Evolutionary conservation across 2,888 invertebrate species (phyloP).

Genomic region (Coelopa pilipes): DNA sequence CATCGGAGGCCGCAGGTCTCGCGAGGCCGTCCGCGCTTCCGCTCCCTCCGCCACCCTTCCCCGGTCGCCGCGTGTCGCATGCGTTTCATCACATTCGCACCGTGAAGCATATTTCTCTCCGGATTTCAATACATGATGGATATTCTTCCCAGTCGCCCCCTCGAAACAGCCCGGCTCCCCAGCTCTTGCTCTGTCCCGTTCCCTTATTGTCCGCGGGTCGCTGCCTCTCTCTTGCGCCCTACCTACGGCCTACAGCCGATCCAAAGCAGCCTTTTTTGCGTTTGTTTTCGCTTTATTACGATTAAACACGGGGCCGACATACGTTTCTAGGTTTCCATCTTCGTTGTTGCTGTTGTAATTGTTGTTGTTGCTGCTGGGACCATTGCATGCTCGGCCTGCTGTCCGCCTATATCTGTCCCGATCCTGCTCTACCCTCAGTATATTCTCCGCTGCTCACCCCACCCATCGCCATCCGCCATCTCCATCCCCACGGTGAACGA

Average conservation of each 20-base stretch:
- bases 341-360: conserved; percentile 23
- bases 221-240: conserved; percentile 10
- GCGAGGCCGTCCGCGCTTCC: too few relatives aligned
- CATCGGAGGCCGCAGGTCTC: too few relatives aligned
- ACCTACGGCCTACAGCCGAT: conserved; percentile 20
- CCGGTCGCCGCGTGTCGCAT: neutral
- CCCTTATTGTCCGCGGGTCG: neutral
- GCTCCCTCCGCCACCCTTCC: neutral
- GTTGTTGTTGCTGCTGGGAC: conserved; percentile 19
- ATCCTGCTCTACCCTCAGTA: neutral
- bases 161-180: neutral
- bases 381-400: conserved; percentile 13
- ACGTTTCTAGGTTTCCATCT: conserved; percentile 31
- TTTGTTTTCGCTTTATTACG: conserved; percentile 32
- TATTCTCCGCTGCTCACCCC: too few relatives aligned
- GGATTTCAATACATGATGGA: neutral
- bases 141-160: neutral
- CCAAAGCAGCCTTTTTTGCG: neutral
- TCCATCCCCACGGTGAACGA: neutral
- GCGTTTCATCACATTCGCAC: conserved; percentile 14
- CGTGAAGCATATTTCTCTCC: conserved; percentile 11
- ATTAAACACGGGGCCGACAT: conserved; percentile 8
- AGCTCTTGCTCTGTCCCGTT: neutral
- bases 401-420: conserved; percentile 8
- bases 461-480: too few relatives aligned